Base-by-base conservation (phyloP, 1,140 invertebrate genomes). In the Aphaenogaster rudis region DNA sequence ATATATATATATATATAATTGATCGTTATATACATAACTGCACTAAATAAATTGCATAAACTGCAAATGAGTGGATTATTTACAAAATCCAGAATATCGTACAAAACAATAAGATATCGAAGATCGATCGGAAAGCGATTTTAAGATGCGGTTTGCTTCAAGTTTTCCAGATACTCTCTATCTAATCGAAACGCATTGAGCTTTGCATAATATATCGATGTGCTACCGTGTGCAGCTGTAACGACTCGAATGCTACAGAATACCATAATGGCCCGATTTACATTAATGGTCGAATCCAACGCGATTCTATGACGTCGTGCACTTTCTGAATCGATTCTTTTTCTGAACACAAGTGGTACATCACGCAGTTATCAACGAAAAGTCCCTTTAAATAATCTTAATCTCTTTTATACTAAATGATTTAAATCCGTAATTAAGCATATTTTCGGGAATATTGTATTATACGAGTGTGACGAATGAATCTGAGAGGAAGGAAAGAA, bases 121-220 rank as follows among this genome's bases (percentile, higher is more conserved):
- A 17, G 39, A 66, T 66, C 64, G 39, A 66, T 66, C 17, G 17
- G 17, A 42, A 66, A 42, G 39, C 39, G 9, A 66, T 66, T 66
- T 66, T 66, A 66, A 66, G 39, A n/a, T 3, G 15, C 17, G 42
- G 39, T n/a, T 64, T 11, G 3, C 64, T 66, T 66, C 17, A 66
- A 66, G 8, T 66, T 66, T 66, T 4, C 39, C 64, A 21, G n/a
- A 42, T 66, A 66, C 17, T 66, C 64, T 42, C 28, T 33, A 66
- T 66, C 39, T 66, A 66, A 66, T 66, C 64, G 17, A 66, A 66
- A 66, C 17, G 39, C 64, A 42, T 66, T 66, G 39, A 66, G 39
- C 17, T 66, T 42, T 66, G 64, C 64, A 42, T 66, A 66, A 66
- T 66, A 66, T 42, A 66, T 66, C 64, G 39, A 66, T 42, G 64